Evolutionary conservation across 2,797 vertebrate species (phyloP).

Genomic region (Falco rusticolus): DNA sequence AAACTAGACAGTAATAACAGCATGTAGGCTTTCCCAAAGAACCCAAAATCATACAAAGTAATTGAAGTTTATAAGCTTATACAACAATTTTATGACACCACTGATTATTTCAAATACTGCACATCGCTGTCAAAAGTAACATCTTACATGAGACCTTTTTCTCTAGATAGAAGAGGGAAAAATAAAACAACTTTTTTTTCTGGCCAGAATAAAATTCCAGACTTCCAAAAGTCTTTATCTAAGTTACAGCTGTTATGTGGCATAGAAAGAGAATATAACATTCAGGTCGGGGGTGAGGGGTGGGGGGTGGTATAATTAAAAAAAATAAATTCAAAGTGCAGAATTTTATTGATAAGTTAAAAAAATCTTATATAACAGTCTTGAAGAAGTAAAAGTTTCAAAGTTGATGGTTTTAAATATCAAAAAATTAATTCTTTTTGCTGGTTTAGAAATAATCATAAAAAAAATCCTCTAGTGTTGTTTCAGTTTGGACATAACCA

Average conservation of each 20-base stretch:
- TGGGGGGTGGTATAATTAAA: too few relatives aligned
- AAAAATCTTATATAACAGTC: neutral
- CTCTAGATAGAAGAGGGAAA: neutral
- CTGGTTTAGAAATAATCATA: neutral
- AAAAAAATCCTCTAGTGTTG: neutral
- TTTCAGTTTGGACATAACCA: neutral
- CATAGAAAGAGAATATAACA: neutral
- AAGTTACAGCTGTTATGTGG: neutral
- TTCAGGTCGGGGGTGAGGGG: too few relatives aligned
- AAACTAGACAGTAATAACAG: neutral
- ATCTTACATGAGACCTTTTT: neutral
- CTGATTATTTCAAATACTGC: neutral
- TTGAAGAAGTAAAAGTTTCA: neutral
- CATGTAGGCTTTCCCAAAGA: neutral
- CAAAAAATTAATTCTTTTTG: neutral
- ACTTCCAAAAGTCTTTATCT: neutral
- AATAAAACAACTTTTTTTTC: neutral
- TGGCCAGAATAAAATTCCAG: neutral
- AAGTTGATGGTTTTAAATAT: neutral
- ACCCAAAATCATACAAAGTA: neutral
- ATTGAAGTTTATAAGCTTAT: neutral
- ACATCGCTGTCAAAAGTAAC: neutral
- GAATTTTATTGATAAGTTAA: neutral
- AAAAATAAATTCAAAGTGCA: neutral
- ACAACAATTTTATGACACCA: neutral